Base-by-base conservation (phyloP, 2,888 invertebrate species). In the Ornithoptera priamus region DNA sequence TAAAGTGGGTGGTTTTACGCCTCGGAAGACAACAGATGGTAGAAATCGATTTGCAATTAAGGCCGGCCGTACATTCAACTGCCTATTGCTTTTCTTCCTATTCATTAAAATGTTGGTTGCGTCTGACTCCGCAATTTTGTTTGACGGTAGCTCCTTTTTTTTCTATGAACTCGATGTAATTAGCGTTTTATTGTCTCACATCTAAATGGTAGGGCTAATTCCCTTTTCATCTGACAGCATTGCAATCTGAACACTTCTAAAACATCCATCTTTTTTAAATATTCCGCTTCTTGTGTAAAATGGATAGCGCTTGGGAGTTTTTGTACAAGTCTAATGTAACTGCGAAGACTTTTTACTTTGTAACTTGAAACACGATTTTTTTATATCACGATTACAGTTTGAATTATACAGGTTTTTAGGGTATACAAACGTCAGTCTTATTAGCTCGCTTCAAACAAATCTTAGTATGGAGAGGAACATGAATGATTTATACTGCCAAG, bases 21-120 rank as follows among this genome's bases (percentile, higher is more conserved):
- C 71, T 69, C 73, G 72, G 70, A 79, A 77, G 76, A 75, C 75
- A 79, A 70, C 81, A 83, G 81, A 78, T 84, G 83, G 76, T 72
- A 30, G 56, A 61, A 75, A 88, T 88, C 85, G 86, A 87, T 87
- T 85, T 76, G 79, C 78, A 85, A 85, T 87, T 86, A 86, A 75
- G 77, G 75, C 59, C 70, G 53, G 56, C 56, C 72, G 74, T 68
- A 73, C 73, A 73, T 73, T 74, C 71, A 73, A 72, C 72, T 67
- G 72, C 65, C 73, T 73, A 73, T 70, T 64, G 68, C 62, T 62
- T 72, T 69, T 61, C 65, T 61, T 69, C 63, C 71, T 63, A 73
- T 72, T 73, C 72, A 74, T 71, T 70, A 67, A 69, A 71, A 67
- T 71, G 73, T 73, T 69, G 60, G 67, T 57, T 65, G 57, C 72